These are phyloP conservation scores for Dinomys branickii DNA, from an alignment of 2,113 vertebrate species.

Conservation along the genomic window DNA sequence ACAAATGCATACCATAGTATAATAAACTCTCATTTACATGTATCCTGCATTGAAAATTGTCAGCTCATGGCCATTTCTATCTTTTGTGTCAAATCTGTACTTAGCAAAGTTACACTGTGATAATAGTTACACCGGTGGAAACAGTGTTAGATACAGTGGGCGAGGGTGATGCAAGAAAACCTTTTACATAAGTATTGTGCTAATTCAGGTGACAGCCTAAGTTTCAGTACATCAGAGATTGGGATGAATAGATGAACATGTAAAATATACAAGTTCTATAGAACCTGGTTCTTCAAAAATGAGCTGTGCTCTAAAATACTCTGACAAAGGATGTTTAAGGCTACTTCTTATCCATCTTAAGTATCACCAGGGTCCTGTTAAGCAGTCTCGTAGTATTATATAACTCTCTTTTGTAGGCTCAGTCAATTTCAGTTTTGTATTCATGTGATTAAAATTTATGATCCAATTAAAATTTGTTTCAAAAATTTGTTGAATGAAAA, in stretches of 20 bases:
- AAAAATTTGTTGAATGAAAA: not conserved
- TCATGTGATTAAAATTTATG: not conserved
- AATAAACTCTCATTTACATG: not conserved
- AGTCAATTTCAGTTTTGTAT: not conserved
- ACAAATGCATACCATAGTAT: not conserved
- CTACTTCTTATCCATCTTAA: not conserved
- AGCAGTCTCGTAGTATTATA: not conserved
- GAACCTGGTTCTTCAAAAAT: not conserved
- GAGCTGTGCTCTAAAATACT: not conserved
- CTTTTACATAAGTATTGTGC: not conserved
- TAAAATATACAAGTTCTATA: not conserved
- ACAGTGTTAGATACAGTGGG: not conserved
- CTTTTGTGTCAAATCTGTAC: not conserved
- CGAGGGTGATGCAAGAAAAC: not conserved
- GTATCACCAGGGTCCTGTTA: not conserved
- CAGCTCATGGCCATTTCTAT: not conserved
- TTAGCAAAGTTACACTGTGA: not conserved
- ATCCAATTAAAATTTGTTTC: not conserved
- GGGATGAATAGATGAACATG: not conserved
- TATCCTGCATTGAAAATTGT: not conserved
- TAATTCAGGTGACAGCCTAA: not conserved
- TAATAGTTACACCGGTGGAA: not conserved
- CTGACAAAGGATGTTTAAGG: not conserved
- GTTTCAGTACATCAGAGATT: not conserved
- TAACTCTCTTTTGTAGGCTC: not conserved